phyloP scores from a whole-genome alignment of 2,888 invertebrate species.

The Pharmacophagus antenor region DNA sequence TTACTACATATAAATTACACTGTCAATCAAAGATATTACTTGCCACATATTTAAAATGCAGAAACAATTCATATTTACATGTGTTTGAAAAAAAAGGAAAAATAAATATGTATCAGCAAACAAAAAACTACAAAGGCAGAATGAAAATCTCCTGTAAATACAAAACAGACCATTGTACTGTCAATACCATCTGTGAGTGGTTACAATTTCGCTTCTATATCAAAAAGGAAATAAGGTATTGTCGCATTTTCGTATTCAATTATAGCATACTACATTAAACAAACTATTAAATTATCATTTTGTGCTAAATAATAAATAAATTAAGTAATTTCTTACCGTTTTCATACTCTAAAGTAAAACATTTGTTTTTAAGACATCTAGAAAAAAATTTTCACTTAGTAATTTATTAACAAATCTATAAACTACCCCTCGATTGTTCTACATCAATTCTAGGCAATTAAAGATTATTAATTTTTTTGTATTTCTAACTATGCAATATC shows the following conservation, averaged over 20 bases:
- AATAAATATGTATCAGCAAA: slow-evolving; percentile 14
- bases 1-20: background rate
- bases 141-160: slow-evolving; percentile 22
- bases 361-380: too few species aligned
- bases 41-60: background rate
- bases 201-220: slow-evolving; percentile 5
- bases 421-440: too few species aligned
- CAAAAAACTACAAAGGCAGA: slow-evolving; percentile 11
- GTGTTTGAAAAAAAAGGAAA: slow-evolving; percentile 5
- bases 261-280: background rate
- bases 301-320: background rate
- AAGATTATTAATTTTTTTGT: too few species aligned
- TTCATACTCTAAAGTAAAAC: too few species aligned
- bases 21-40: background rate
- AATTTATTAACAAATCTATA: too few species aligned
- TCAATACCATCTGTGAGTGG: slow-evolving; percentile 7
- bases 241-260: background rate
- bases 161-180: slow-evolving; percentile 12
- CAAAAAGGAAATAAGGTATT: background rate
- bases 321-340: too few species aligned
- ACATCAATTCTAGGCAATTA: too few species aligned
- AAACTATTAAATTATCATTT: background rate
- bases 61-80: slow-evolving; percentile 3
- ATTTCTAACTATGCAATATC: too few species aligned
- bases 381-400: too few species aligned